Evolutionary conservation across 2,113 vertebrate genomes (phyloP), one percentile per base, ranked within the genome.

Genomic region (Coryphaenoides rupestris): DNA sequence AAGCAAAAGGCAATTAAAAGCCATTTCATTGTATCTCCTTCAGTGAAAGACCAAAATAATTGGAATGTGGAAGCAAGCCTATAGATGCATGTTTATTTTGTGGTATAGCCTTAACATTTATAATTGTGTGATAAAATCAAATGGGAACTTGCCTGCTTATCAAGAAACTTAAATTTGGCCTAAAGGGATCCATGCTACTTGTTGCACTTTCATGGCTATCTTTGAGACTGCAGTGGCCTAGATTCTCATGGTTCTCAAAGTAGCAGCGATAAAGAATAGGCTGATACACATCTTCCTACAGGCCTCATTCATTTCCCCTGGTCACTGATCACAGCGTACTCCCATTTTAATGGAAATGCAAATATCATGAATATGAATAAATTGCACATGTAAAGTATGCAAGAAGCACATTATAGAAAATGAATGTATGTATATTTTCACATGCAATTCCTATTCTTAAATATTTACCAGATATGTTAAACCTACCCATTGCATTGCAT

Each of bases 201-300:
- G 21, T 56, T 23, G 9, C 55, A 47, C 46, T 16, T 6, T 40
- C 33, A 9, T 40, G 9, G 33, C 33, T 40, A 40, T 40, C 33
- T 40, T 40, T 9, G 3, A 26, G 24, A 40, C 7, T 5, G 33
- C n/a, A n/a, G n/a, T n/a, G n/a, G n/a, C 24, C 24, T 26, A 40
- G 3, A 40, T 40, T 9, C 9, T 40, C 33, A 40, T 40, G 45
- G 62, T 22, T 19, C 58, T 33, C 63, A 68, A 63, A 26, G n/a
- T 47, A 54, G 66, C 64, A 63, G 21, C 69, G 76, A 73, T 75
- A 63, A 79, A 69, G 59, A 52, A 54, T 12, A 14, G 23, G 63
- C 17, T 77, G 82, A 81, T 77, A 79, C 68, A 75, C 76, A 75
- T 79, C 76, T 75, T 72, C 62, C 69, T 58, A 59, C 58, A 66